Base-by-base conservation (phyloP, 2,113 vertebrate species). In the Hemibates koningsi region DNA sequence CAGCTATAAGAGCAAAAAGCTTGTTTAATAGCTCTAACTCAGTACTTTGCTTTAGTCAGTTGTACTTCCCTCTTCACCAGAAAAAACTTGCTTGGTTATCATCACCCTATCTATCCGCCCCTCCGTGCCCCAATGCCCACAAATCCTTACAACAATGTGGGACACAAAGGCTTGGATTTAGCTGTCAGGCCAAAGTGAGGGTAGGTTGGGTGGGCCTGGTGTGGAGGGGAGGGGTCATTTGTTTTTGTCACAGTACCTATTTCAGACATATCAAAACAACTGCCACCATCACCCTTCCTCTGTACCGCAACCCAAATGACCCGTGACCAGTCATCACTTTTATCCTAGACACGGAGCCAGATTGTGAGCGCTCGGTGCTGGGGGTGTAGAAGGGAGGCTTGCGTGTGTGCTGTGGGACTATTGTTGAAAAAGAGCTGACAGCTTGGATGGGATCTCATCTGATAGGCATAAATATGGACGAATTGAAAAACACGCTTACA, bases 81-180 rank as follows among this genome's bases (percentile, higher is more conserved):
- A 90, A 93, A 93, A 93, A 92, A 91, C 57, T 32, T 91, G 91
- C 91, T 90, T 88, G 82, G 82, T 90, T 93, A 90, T 93, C 89
- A 92, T 88, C 82, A 63, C 73, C 43, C 89, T 66, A 63, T 85
- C 61, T 84, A 45, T 36, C 87, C n/a, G 83, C 87, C 76, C 87
- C 6, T 3, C 86, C 59, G 84, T 73, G 38, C 80, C 85, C 87
- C 85, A 93, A 41, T 94, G 95, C 94, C 95, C 94, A 95, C 93
- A 93, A 94, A 95, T 96, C 94, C 93, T 94, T 88, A 93, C 86
- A 95, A 93, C 96, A 95, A 95, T 95, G 92, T 94, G 92, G 85
- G 89, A 92, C 88, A 96, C 95, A 96, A 96, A 94, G 92, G 93
- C 94, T 88, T 11, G 94, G 95, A 95, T 96, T 96, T 95, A 95